A percentile compares a stretch with the other conserved stretches of the same genome.
These are phyloP conservation scores for Indicator maculatus DNA, from an alignment of 2,113 vertebrate genomes.

Conservation along the genomic window DNA sequence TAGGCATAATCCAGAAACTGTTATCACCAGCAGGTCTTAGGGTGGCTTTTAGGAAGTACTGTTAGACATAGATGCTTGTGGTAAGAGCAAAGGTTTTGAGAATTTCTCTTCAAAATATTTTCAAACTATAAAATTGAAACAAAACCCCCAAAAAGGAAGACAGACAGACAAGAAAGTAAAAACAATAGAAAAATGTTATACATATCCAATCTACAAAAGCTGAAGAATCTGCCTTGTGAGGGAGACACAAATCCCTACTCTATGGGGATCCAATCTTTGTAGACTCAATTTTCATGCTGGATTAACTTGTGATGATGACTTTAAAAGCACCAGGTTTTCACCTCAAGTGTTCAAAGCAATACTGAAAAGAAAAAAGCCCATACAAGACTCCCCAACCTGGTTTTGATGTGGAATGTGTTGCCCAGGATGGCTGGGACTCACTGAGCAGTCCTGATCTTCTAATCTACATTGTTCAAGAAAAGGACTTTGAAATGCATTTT, in stretches of 20 bases:
- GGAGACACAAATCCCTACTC: constrained; percentile 56
- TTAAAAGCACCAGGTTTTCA: constrained; percentile 63
- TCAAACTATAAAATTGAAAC: background rate
- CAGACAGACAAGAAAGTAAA: background rate
- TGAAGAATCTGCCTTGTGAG: background rate
- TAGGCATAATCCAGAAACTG: background rate
- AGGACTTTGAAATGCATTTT: constrained; percentile 52
- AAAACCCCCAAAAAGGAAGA: too few relatives aligned
- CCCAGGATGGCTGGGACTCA: background rate
- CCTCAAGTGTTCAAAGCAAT: constrained; percentile 61
- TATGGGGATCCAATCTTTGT: constrained; percentile 47
- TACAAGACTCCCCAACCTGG: constrained; percentile 38
- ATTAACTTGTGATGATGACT: constrained; percentile 65
- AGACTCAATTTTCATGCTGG: constrained; percentile 58
- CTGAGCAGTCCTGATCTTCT: constrained; percentile 45
- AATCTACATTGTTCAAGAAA: constrained; percentile 41
- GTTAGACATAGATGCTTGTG: background rate
- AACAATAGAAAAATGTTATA: background rate
- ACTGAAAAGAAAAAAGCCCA: constrained; percentile 49
- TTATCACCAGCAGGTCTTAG: background rate
- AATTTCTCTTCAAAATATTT: background rate
- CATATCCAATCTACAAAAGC: background rate
- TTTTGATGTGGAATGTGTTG: constrained; percentile 59
- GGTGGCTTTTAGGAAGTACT: background rate
- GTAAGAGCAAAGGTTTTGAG: background rate